phyloP scores from a whole-genome alignment of 1,140 invertebrate genomes.

The Conopomorpha cramerella region DNA sequence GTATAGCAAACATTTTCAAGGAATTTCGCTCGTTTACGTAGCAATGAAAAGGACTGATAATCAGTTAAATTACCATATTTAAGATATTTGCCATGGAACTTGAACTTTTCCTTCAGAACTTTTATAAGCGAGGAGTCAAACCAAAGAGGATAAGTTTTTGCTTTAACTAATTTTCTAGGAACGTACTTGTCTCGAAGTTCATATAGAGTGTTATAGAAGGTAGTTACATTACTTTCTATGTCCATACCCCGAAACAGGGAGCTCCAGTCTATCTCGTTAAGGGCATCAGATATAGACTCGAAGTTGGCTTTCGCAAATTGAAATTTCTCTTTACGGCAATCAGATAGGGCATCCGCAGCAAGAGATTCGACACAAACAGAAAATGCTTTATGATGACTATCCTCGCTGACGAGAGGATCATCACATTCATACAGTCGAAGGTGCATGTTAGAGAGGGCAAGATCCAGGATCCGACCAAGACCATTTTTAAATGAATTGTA shows the following conservation, averaged over 20 bases:
- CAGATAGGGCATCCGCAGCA: neutral
- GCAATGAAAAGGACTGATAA: slow-evolving; percentile 4
- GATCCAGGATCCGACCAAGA: slow-evolving; percentile 4
- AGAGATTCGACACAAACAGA: slow-evolving; percentile 1
- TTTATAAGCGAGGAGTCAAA: slow-evolving; percentile 8
- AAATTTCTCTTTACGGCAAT: slow-evolving; percentile 1
- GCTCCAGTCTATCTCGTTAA: slow-evolving; percentile 8
- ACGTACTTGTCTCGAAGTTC: slow-evolving; percentile 6
- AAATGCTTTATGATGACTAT: slow-evolving; percentile 4
- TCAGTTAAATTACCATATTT: slow-evolving; percentile 8
- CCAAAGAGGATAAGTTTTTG: slow-evolving; percentile 7
- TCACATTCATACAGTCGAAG: slow-evolving; percentile 1
- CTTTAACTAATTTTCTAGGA: slow-evolving; percentile 4
- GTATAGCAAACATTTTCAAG: slow-evolving; percentile 6
- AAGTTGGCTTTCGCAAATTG: slow-evolving; percentile 5
- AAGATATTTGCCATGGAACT: slow-evolving; percentile 11
- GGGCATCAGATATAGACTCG: slow-evolving; percentile 1
- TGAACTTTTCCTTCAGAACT: slow-evolving; percentile 12
- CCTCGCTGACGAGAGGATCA: slow-evolving; percentile 4
- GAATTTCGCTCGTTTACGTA: slow-evolving; percentile 7
- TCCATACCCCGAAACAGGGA: neutral
- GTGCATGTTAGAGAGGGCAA: slow-evolving; percentile 6
- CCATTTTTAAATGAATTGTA: neutral
- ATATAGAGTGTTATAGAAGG: slow-evolving; percentile 8
- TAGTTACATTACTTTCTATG: slow-evolving; percentile 2